phyloP scores from a whole-genome alignment of 2,888 invertebrate genomes.

The Cosmia trapezina region DNA sequence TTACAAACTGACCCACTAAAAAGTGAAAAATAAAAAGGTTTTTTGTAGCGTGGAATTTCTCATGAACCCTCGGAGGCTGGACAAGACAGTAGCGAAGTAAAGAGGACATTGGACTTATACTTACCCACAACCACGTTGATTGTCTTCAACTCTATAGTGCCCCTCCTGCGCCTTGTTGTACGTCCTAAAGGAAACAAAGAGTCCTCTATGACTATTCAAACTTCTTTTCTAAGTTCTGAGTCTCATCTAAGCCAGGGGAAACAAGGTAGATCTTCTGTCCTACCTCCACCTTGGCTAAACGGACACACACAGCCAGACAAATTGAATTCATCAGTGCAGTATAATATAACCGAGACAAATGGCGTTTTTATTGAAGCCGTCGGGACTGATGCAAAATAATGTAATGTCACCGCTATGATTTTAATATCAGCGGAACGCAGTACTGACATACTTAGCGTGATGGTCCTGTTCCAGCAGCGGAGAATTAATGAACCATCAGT shows the following conservation, averaged over 20 bases:
- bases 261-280: neutral
- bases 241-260: neutral
- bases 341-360: slow-evolving; percentile 74
- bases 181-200: neutral
- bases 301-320: slow-evolving; percentile 53
- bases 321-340: slow-evolving; percentile 61
- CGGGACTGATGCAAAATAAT: slow-evolving; percentile 65
- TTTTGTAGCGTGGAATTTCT: neutral
- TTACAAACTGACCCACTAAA: too few species aligned
- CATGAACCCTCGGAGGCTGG: neutral
- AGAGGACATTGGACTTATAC: neutral
- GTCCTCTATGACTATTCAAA: neutral
- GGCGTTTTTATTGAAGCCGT: slow-evolving; percentile 71
- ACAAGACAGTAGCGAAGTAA: neutral
- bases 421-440: slow-evolving; percentile 47
- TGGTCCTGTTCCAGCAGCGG: slow-evolving; percentile 23
- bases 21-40: too few species aligned
- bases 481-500: slow-evolving; percentile 39
- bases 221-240: neutral
- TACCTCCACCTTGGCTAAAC: neutral
- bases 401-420: slow-evolving; percentile 63
- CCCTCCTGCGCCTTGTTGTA: neutral
- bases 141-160: neutral
- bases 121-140: neutral
- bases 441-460: slow-evolving; percentile 50